A percentile compares a stretch with the other conserved stretches of the same genome.
Evolutionary conservation across 2,888 invertebrate species (phyloP).

Genomic region (Caradrina kadenii): DNA sequence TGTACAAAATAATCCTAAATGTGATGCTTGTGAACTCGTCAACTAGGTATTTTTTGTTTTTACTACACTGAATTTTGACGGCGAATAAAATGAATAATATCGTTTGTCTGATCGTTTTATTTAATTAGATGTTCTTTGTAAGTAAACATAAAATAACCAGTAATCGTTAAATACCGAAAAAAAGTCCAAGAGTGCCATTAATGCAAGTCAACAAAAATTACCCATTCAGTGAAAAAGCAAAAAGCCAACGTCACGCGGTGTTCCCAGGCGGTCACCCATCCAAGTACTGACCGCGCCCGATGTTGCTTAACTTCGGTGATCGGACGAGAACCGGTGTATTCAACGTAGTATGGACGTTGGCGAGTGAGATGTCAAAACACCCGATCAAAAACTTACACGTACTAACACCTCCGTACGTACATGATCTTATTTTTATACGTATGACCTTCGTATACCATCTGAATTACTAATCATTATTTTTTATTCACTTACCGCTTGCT

Average conservation of each 20-base stretch:
- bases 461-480: too few relatives aligned
- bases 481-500: too few relatives aligned
- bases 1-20: constrained; percentile 20
- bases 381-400: too few relatives aligned
- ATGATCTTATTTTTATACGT: too few relatives aligned
- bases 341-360: constrained; percentile 85
- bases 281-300: constrained; percentile 88
- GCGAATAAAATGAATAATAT: constrained; percentile 31
- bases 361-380: constrained; percentile 14
- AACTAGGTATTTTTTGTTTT: constrained; percentile 18
- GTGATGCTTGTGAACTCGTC: constrained; percentile 1
- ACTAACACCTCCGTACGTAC: too few relatives aligned
- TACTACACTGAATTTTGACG: constrained; percentile 24
- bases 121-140: not conserved
- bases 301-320: constrained; percentile 89
- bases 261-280: constrained; percentile 86
- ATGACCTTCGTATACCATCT: too few relatives aligned
- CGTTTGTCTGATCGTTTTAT: constrained; percentile 30
- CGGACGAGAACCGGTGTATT: constrained; percentile 88
- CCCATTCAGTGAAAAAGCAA: not conserved
- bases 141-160: too few relatives aligned
- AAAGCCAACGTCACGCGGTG: constrained; percentile 75
- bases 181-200: too few relatives aligned
- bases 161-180: too few relatives aligned
- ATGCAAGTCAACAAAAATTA: too few relatives aligned